phyloP scores from a whole-genome alignment of 2,888 invertebrate species.

The Aleiodes leptofemur region DNA sequence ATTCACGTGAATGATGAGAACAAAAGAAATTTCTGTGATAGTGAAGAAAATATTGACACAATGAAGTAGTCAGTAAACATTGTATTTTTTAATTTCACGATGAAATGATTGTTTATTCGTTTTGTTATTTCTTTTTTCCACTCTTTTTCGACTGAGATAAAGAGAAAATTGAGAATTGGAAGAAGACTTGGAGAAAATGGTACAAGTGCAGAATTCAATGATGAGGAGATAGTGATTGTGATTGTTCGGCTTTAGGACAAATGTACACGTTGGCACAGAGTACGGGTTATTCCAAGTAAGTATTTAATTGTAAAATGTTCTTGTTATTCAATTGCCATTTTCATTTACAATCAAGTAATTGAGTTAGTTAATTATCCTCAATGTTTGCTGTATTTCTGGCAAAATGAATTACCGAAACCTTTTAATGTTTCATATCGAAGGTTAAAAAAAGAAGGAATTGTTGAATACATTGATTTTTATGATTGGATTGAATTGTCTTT shows the following conservation, averaged over 20 bases:
- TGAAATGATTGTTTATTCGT: conserved; percentile 29
- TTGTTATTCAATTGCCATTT: background rate
- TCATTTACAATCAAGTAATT: background rate
- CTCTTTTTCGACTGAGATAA: no score
- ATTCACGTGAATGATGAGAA: background rate
- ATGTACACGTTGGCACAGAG: conserved; percentile 73
- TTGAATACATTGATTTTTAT: conserved; percentile 14
- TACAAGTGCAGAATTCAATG: conserved; percentile 22
- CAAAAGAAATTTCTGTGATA: conserved; percentile 16
- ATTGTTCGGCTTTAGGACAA: conserved; percentile 66
- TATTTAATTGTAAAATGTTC: conserved; percentile 42
- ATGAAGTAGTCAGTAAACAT: background rate
- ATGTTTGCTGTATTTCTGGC: background rate
- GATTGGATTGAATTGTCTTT: conserved; percentile 8
- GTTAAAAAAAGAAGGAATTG: background rate
- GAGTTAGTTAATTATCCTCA: background rate
- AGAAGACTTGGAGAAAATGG: conserved; percentile 31
- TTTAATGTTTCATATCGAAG: conserved; percentile 16
- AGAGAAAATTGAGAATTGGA: conserved; percentile 9
- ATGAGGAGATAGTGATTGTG: conserved; percentile 64
- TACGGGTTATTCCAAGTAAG: conserved; percentile 73
- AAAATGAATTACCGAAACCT: conserved; percentile 22
- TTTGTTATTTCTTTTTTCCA: background rate
- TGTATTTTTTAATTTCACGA: background rate
- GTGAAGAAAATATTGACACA: background rate